Evolutionary conservation across 2,888 invertebrate species (phyloP), one percentile per base, ranked within the genome.

Genomic region (Drosophila niveifrons): DNA sequence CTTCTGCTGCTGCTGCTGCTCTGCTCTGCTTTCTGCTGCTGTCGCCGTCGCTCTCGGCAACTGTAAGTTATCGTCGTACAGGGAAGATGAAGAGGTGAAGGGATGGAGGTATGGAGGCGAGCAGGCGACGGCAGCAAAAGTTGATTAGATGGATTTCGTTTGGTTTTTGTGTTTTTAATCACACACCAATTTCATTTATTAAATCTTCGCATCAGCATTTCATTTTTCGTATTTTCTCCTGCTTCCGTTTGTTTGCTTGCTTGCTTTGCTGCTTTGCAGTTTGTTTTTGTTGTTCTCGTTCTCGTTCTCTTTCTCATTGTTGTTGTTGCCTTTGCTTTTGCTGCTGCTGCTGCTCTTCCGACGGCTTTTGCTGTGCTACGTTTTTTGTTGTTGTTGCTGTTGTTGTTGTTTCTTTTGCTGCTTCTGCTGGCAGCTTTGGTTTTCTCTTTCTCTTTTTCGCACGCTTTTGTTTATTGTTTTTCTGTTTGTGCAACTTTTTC

Each of bases 111-210:
- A 31, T 4, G 23, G 48, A 29, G 13, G 15, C 3, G 48, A n/a
- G 17, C 15, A n/a, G 69, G 58, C 52, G 71, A 75, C 56, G 77
- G 85, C 80, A 86, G 84, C 82, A 89, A 91, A 90, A 91, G 89
- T 90, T 91, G 91, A 91, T 92, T 92, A 92, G 92, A 91, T 91
- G 91, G 91, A 92, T 90, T 91, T 91, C 91, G 90, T 91, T 91
- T 91, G 90, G 91, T 91, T 91, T 91, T 92, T 92, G 91, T 92
- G 91, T 91, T 91, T 92, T 92, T 92, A 91, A 91, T 91, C 91
- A 91, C 92, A 92, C 91, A 91, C 92, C 91, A 91, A 91, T 92
- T 91, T 91, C 91, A 91, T 91, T 91, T 91, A 91, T 91, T 91
- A 91, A 91, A 91, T 91, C 91, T 91, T 91, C 89, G 91, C 91